Evolutionary conservation across 2,113 vertebrate species (phyloP).

Genomic region (Noturus placidus): DNA sequence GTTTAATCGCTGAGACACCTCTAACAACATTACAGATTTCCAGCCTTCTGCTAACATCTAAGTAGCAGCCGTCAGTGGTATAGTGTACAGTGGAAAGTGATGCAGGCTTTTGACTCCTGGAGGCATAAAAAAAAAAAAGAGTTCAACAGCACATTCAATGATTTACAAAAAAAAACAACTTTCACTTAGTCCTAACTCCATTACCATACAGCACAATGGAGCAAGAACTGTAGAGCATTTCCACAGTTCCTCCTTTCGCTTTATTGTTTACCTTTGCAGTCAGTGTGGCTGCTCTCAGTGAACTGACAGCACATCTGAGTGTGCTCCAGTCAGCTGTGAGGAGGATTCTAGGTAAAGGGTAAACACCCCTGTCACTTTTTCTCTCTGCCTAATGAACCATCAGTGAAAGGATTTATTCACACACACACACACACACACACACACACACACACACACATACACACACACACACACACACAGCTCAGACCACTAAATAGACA

Average conservation of each 20-base stretch:
- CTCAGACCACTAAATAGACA: conserved; percentile 55
- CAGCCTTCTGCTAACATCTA: not conserved
- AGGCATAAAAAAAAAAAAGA: not conserved
- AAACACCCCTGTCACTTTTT: conserved; percentile 83
- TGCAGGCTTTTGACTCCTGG: not conserved
- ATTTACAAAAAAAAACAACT: not conserved
- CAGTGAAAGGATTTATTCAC: conserved; percentile 83
- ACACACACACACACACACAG: conserved; percentile 46
- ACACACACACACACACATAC: conserved; percentile 21
- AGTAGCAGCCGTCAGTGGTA: not conserved
- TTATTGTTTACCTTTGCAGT: conserved; percentile 74
- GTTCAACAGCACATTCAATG: not conserved
- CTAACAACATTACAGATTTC: not conserved
- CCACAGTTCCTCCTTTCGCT: not conserved
- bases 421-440: conserved; percentile 54
- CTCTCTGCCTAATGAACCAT: conserved; percentile 82
- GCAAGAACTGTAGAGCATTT: not conserved
- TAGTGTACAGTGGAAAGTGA: not conserved
- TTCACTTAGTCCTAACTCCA: not conserved
- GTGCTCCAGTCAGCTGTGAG: conserved; percentile 74
- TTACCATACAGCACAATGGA: conserved; percentile 4
- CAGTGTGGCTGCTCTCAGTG: conserved; percentile 70
- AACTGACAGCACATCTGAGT: conserved; percentile 82
- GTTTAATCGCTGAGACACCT: not conserved
- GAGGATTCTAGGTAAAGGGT: conserved; percentile 83